Evolutionary conservation across 30 jellyfish, hydroid and myxozoan genomes (phyloP).

Genomic region (Hydractinia echinata): DNA sequence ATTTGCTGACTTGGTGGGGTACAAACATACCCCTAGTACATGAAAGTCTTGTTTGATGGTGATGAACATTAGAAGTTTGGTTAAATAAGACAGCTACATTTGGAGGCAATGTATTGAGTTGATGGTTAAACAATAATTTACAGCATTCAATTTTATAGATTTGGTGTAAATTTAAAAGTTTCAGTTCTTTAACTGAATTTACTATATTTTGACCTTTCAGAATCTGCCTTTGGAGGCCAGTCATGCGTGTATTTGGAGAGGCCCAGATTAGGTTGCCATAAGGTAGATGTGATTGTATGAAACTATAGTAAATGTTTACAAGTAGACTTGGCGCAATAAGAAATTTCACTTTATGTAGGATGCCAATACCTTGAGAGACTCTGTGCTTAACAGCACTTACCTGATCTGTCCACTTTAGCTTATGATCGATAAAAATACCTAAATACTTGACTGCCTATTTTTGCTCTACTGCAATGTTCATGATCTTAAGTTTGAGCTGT

Average conservation of each 20-base stretch:
- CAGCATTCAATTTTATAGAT: background rate
- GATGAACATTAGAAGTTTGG: background rate
- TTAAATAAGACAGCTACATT: background rate
- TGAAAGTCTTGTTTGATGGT: background rate
- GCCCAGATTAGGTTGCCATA: conserved; percentile 28
- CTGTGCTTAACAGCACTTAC: conserved; percentile 14
- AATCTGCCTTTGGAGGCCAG: background rate
- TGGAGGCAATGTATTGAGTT: background rate
- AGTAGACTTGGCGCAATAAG: conserved; percentile 20
- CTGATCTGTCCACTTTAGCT: conserved; percentile 31
- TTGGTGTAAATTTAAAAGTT: background rate
- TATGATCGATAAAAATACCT: conserved; percentile 19
- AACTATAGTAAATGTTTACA: conserved; percentile 8
- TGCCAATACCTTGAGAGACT: conserved; percentile 38
- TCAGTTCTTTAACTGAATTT: background rate
- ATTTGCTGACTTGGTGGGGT: background rate
- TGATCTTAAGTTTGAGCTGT: background rate
- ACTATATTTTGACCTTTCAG: background rate
- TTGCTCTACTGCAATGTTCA: background rate
- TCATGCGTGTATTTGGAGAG: background rate
- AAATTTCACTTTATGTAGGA: conserved; percentile 26
- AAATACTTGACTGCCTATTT: conserved; percentile 12
- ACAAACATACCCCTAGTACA: background rate
- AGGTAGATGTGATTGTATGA: conserved; percentile 28
- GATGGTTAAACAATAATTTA: background rate